These are phyloP conservation scores for Ophiodon elongatus DNA, from an alignment of 2,113 vertebrate genomes.

Conservation along the genomic window DNA sequence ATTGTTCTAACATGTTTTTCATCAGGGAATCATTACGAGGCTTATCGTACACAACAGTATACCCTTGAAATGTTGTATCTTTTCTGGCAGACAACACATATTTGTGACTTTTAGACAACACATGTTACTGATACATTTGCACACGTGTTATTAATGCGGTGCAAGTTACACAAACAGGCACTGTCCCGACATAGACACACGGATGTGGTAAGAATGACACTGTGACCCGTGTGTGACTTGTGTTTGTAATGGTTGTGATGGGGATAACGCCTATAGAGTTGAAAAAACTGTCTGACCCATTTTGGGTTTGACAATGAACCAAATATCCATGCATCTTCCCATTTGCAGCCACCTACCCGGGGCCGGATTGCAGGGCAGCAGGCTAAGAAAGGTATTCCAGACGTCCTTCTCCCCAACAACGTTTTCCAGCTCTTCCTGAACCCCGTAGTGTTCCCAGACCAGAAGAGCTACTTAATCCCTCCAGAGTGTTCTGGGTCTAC, in stretches of 20 bases:
- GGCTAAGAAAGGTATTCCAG: neutral
- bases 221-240: conserved; percentile 16
- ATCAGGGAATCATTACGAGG: neutral
- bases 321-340: neutral
- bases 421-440: neutral
- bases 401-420: too few species aligned
- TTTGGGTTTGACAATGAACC: neutral
- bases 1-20: neutral
- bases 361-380: neutral
- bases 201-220: conserved; percentile 1
- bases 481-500: too few species aligned
- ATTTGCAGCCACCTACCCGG: neutral
- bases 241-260: conserved; percentile 26
- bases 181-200: neutral
- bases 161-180: conserved; percentile 17
- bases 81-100: neutral
- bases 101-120: neutral
- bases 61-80: neutral
- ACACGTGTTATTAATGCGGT: conserved; percentile 30
- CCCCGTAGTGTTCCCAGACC: neutral
- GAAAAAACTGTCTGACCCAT: neutral
- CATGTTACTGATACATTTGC: conserved; percentile 23
- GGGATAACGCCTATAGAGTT: conserved; percentile 9
- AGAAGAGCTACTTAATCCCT: too few species aligned
- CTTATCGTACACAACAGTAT: neutral